phyloP scores from a whole-genome alignment of 2,888 invertebrate species.

The Sarcophaga rosellei region DNA sequence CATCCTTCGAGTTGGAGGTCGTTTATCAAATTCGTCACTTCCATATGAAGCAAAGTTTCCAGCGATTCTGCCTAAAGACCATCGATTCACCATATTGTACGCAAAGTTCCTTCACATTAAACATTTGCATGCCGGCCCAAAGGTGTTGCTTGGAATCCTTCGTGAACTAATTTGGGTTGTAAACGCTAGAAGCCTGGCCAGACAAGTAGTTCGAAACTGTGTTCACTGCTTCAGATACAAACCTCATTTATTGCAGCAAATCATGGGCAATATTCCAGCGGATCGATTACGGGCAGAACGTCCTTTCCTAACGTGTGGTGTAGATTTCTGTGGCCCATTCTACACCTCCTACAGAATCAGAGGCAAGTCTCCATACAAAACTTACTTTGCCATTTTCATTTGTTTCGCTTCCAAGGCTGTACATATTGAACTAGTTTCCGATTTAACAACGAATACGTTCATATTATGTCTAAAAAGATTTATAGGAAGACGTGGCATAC shows the following conservation, averaged over 20 bases:
- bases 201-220: slow-evolving; percentile 37
- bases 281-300: slow-evolving; percentile 32
- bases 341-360: slow-evolving; percentile 2
- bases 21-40: slow-evolving; percentile 56
- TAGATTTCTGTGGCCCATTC: slow-evolving; percentile 19
- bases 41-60: slow-evolving; percentile 63
- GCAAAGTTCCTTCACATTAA: not conserved
- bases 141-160: slow-evolving; percentile 26
- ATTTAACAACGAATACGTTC: not conserved
- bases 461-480: not conserved
- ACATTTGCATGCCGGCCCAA: not conserved
- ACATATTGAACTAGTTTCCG: not conserved
- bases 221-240: too few relatives aligned
- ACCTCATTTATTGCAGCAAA: slow-evolving; percentile 1
- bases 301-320: not conserved
- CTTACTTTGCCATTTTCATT: not conserved
- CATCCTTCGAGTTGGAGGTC: slow-evolving; percentile 64
- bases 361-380: too few relatives aligned
- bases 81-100: not conserved
- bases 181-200: slow-evolving; percentile 34
- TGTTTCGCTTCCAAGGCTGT: not conserved
- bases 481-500: not conserved
- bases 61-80: not conserved
- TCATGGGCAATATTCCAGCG: slow-evolving; percentile 58
- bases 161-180: slow-evolving; percentile 48